A percentile compares a stretch with the other conserved stretches of the same genome.
phyloP scores from a whole-genome alignment of 2,113 vertebrate species.

The Malurus melanocephalus region DNA sequence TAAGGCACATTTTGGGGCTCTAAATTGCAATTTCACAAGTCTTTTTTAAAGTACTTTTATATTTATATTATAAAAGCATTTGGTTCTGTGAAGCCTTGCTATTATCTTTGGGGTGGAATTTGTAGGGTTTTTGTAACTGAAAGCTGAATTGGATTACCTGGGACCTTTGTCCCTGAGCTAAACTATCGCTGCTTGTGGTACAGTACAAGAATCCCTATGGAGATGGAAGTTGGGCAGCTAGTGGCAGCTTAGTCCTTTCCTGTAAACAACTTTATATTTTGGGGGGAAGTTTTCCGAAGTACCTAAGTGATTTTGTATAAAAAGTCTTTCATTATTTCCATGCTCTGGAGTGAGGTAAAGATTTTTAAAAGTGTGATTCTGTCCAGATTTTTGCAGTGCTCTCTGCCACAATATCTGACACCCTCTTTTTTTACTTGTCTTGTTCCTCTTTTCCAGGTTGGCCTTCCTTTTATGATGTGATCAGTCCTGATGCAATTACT shows the following conservation, averaged over 20 bases:
- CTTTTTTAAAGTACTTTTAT: neutral
- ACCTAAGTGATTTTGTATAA: neutral
- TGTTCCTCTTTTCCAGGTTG: conserved; percentile 79
- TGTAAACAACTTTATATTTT: neutral
- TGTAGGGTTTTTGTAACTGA: rapidly evolving
- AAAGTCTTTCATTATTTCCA: neutral
- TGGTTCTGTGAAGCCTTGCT: neutral
- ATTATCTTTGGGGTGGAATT: neutral
- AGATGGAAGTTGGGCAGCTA: neutral
- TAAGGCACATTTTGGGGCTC: neutral
- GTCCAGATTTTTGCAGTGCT: neutral
- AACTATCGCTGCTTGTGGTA: neutral
- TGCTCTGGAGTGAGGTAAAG: neutral
- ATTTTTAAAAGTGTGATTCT: neutral
- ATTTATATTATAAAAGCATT: neutral
- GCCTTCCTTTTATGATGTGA: conserved; percentile 91
- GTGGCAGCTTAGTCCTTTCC: neutral
- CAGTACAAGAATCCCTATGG: neutral
- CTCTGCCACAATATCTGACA: neutral
- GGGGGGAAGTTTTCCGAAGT: neutral
- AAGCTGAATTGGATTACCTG: neutral
- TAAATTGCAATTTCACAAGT: neutral
- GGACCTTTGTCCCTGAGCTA: neutral
- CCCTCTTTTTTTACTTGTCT: neutral
- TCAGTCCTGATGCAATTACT: conserved; percentile 79